phyloP scores from a whole-genome alignment of 2,797 vertebrate species.

The Melanotaenia parkinsoni region DNA sequence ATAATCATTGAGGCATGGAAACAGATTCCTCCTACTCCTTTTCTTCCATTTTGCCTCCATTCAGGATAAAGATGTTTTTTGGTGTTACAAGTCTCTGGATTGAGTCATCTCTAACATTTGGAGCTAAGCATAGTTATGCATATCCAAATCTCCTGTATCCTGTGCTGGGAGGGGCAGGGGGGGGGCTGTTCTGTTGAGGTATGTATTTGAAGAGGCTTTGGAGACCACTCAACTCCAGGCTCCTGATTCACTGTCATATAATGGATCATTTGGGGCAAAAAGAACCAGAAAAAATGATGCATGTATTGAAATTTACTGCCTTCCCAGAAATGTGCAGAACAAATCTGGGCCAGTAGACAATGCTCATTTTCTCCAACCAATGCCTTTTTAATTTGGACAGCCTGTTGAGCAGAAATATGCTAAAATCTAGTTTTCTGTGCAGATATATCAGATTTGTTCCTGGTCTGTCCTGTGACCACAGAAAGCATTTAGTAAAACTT shows the following conservation, averaged over 20 bases:
- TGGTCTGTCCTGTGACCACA: constrained; percentile 43
- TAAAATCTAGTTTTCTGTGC: constrained; percentile 57
- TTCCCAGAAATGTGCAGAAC: constrained; percentile 77
- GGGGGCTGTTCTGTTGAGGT: constrained; percentile 54
- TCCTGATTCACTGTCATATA: constrained; percentile 82
- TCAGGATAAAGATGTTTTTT: constrained; percentile 52
- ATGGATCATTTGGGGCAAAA: constrained; percentile 79
- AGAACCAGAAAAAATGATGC: constrained; percentile 69
- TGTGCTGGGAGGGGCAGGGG: constrained; percentile 46
- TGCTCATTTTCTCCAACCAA: constrained; percentile 56
- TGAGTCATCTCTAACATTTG: constrained; percentile 78
- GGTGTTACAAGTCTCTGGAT: constrained; percentile 66
- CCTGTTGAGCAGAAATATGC: constrained; percentile 57
- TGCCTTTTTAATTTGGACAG: constrained; percentile 65
- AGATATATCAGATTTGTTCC: constrained; percentile 39
- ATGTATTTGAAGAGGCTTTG: constrained; percentile 75
- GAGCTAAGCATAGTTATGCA: constrained; percentile 63
- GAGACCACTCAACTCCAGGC: constrained; percentile 76
- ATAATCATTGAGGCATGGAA: constrained; percentile 54
- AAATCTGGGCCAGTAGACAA: constrained; percentile 52
- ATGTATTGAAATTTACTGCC: constrained; percentile 73
- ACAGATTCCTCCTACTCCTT: constrained; percentile 32
- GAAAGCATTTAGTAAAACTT: constrained; percentile 47
- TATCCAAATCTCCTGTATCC: constrained; percentile 77
- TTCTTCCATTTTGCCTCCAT: constrained; percentile 41